A percentile compares a stretch with the other conserved stretches of the same genome.
Conservation (phyloP, 2,797 vertebrate species). For the Enteromius trimaculatus region DNA sequence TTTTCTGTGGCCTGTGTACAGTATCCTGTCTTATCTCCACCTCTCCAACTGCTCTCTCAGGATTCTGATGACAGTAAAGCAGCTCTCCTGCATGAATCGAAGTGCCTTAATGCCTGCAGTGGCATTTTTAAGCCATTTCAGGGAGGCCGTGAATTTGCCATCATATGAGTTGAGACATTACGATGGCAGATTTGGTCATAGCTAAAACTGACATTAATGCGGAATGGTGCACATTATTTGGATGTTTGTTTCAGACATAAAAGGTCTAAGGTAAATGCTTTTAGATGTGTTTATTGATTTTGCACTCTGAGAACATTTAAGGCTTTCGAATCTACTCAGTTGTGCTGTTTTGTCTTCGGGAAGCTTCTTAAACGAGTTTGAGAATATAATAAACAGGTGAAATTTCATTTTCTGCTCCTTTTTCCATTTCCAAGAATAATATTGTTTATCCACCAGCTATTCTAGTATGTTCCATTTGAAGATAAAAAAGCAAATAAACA, state of each 20-base stretch:
- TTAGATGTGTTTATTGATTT: constrained; percentile 35
- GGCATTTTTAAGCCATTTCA: constrained; percentile 36
- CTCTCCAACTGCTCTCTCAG: constrained; percentile 42
- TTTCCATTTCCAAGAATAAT: background rate
- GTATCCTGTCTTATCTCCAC: constrained; percentile 37
- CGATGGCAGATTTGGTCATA: background rate
- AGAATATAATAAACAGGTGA: constrained; percentile 1
- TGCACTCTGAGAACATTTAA: constrained; percentile 13
- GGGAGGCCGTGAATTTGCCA: constrained; percentile 24
- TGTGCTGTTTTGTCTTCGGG: background rate
- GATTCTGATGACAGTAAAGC: constrained; percentile 44
- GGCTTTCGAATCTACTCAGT: constrained; percentile 13
- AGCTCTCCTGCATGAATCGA: constrained; percentile 3
- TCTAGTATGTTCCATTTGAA: background rate
- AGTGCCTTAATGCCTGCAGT: constrained; percentile 35
- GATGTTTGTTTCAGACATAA: constrained; percentile 31
- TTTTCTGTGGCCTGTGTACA: constrained; percentile 35
- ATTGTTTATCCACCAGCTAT: background rate
- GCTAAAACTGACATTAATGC: constrained; percentile 29
- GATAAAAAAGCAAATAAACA: background rate
- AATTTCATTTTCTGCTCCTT: background rate
- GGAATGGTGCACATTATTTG: constrained; percentile 26
- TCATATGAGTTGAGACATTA: background rate
- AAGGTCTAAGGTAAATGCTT: constrained; percentile 42
- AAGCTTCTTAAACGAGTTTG: background rate